Conservation (phyloP, 2,888 invertebrate genomes). For the Spialia ferax region DNA sequence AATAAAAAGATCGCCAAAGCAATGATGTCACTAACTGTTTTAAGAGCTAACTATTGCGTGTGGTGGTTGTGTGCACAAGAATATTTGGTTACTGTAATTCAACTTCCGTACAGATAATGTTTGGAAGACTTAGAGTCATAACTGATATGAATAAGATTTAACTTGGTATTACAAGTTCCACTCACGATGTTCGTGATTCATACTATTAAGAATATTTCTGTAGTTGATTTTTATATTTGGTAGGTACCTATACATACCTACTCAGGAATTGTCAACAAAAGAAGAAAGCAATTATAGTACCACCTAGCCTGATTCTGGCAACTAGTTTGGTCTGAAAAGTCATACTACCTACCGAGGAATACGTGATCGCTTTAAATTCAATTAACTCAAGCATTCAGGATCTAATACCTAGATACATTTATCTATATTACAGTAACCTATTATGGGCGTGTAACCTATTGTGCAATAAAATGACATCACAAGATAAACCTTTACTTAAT, state of each 20-base stretch:
- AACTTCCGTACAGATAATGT: conserved; percentile 72
- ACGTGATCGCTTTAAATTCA: too few species aligned
- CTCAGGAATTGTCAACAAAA: neutral
- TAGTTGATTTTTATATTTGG: too few species aligned
- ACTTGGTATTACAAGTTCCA: conserved; percentile 19
- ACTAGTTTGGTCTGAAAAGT: too few species aligned
- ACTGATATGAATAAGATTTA: conserved; percentile 52
- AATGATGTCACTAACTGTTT: conserved; percentile 27
- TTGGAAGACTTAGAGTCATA: conserved; percentile 66
- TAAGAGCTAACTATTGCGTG: conserved; percentile 24
- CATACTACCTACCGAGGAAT: too few species aligned
- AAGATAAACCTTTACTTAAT: neutral
- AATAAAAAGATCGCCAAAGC: conserved; percentile 8
- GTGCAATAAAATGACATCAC: too few species aligned
- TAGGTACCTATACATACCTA: neutral
- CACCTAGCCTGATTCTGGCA: too few species aligned
- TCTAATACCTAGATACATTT: too few species aligned
- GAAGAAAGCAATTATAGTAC: too few species aligned
- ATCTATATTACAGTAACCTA: too few species aligned
- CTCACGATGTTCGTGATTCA: neutral
- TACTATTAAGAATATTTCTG: neutral
- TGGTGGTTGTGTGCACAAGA: conserved; percentile 60
- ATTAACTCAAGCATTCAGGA: too few species aligned
- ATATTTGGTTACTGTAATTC: conserved; percentile 72
- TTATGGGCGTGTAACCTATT: too few species aligned